Conservation (phyloP, 1,140 invertebrate species). For the Drosophila orena region DNA sequence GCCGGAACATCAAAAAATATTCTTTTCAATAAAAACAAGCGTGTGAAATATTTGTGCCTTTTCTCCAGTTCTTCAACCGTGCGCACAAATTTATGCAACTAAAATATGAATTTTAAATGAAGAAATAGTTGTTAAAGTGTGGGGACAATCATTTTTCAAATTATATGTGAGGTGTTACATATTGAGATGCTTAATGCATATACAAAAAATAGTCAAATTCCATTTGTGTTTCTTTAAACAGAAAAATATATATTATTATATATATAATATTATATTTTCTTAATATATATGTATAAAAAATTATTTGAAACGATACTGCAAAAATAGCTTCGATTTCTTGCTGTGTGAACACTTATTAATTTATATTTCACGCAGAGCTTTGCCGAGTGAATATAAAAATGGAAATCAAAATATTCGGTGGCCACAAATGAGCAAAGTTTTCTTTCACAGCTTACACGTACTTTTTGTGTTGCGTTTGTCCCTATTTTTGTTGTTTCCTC, state of each 20-base stretch:
- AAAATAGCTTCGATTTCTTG: conserved; percentile 11
- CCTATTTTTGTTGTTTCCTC: conserved; percentile 29
- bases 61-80: conserved; percentile 10
- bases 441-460: conserved; percentile 29
- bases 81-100: not conserved
- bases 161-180: too few species aligned
- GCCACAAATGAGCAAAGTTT: conserved; percentile 81
- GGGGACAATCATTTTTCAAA: too few species aligned
- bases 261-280: too few species aligned
- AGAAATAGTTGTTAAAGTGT: not conserved
- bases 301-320: too few species aligned
- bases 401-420: conserved; percentile 63
- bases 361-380: conserved; percentile 52
- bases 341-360: conserved; percentile 57
- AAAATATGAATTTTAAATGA: not conserved
- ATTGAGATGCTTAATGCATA: too few species aligned
- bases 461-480: conserved; percentile 22
- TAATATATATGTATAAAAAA: too few species aligned
- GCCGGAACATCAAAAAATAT: conserved; percentile 38
- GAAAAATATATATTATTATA: too few species aligned
- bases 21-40: conserved; percentile 56
- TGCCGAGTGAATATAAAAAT: conserved; percentile 43
- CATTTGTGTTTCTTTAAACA: too few species aligned
- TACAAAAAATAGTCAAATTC: too few species aligned
- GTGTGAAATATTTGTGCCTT: conserved; percentile 67